These are phyloP conservation scores for Tolypeutes matacus DNA, from an alignment of 2,797 vertebrate species.

Conservation along the genomic window DNA sequence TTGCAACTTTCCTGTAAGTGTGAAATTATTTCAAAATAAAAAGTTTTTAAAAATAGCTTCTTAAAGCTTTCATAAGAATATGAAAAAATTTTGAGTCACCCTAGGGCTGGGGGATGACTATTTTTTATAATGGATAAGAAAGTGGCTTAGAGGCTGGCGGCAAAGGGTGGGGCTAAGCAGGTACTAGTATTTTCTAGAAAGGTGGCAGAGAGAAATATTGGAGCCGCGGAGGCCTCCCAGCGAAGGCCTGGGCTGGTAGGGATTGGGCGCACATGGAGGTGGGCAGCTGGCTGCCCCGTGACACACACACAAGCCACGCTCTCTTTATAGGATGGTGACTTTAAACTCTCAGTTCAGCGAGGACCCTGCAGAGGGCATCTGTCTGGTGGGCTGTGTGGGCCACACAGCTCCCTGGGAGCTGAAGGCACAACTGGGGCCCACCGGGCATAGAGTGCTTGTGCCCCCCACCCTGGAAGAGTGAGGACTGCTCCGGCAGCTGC, in stretches of 20 bases:
- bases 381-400: background rate
- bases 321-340: background rate
- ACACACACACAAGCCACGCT: background rate
- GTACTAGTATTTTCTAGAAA: background rate
- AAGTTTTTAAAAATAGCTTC: background rate
- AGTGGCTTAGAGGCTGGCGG: background rate
- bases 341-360: background rate
- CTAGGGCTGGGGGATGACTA: background rate
- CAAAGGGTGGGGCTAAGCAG: background rate
- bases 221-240: background rate
- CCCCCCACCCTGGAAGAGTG: background rate
- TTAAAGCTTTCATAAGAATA: conserved; percentile 41
- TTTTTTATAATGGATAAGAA: background rate
- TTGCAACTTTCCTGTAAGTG: no score
- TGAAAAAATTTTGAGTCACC: background rate
- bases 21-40: no score
- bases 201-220: background rate
- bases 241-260: background rate
- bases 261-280: background rate
- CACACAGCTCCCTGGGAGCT: background rate
- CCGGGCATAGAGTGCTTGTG: background rate
- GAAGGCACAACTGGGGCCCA: background rate
- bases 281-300: background rate
- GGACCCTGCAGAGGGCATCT: background rate
- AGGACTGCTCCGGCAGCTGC: background rate